A percentile compares a stretch with the other conserved stretches of the same genome.
Evolutionary conservation across 2,113 vertebrate species (phyloP).

Genomic region (Tetrao urogallus): DNA sequence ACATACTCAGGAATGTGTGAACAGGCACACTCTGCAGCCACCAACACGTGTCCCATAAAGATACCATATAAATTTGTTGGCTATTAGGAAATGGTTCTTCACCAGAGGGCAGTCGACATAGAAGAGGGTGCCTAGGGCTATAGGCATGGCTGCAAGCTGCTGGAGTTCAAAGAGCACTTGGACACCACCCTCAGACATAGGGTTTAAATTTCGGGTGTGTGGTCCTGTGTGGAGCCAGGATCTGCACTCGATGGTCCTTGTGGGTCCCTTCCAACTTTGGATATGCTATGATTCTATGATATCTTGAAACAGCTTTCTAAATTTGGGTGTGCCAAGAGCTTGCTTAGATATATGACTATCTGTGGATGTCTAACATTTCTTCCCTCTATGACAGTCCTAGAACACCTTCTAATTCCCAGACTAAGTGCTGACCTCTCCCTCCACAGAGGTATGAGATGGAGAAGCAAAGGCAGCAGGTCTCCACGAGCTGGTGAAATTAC

Average conservation of each 20-base stretch:
- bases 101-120: no score
- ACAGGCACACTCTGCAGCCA: not conserved
- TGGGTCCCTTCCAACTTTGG: no score
- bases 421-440: not conserved
- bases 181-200: no score
- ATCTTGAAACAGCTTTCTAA: not conserved
- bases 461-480: not conserved
- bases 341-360: not conserved
- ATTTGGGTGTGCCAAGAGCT: not conserved
- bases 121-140: no score
- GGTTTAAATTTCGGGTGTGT: no score
- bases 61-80: no score
- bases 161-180: no score
- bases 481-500: fast-evolving
- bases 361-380: not conserved
- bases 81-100: no score
- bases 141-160: no score
- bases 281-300: not conserved
- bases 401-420: not conserved
- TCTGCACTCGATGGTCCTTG: no score
- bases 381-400: not conserved
- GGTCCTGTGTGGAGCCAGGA: no score
- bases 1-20: not conserved
- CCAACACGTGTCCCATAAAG: not conserved
- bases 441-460: fast-evolving